These are phyloP conservation scores for Bombus waltoni DNA, from an alignment of 1,140 invertebrate genomes.

Conservation along the genomic window DNA sequence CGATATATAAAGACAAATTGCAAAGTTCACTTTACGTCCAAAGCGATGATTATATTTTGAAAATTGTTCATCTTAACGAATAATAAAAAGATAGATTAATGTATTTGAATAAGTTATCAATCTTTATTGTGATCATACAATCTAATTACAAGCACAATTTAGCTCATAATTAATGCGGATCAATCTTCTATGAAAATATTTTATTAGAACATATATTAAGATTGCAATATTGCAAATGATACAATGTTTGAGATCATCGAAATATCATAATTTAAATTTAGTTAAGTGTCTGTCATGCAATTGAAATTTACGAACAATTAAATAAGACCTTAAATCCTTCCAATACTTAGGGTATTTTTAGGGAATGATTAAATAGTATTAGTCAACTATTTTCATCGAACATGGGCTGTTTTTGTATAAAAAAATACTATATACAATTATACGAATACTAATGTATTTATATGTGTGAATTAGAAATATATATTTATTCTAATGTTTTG, in stretches of 20 bases:
- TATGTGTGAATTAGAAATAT: not conserved
- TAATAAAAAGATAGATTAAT: conserved; percentile 13
- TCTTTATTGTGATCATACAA: conserved; percentile 37
- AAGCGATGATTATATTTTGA: conserved; percentile 37
- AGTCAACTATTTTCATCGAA: conserved; percentile 23
- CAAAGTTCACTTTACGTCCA: conserved; percentile 47
- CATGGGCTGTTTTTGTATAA: conserved; percentile 16
- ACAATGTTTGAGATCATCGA: not conserved
- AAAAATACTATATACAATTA: conserved; percentile 16
- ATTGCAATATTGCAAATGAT: not conserved
- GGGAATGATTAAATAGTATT: not conserved
- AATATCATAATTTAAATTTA: conserved; percentile 16
- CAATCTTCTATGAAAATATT: conserved; percentile 21
- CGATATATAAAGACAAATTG: conserved; percentile 68
- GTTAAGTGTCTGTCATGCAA: not conserved
- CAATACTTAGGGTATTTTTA: not conserved
- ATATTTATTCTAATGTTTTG: conserved; percentile 37
- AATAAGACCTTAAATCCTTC: conserved; percentile 25
- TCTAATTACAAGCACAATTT: conserved; percentile 19
- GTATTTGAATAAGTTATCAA: conserved; percentile 6
- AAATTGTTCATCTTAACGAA: conserved; percentile 22
- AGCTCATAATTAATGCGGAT: conserved; percentile 30
- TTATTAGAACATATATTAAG: not conserved
- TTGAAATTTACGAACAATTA: not conserved
- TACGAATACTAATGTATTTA: not conserved